These are phyloP conservation scores for Atrichornis clamosus DNA, from an alignment of 2,113 vertebrate species.

Conservation along the genomic window DNA sequence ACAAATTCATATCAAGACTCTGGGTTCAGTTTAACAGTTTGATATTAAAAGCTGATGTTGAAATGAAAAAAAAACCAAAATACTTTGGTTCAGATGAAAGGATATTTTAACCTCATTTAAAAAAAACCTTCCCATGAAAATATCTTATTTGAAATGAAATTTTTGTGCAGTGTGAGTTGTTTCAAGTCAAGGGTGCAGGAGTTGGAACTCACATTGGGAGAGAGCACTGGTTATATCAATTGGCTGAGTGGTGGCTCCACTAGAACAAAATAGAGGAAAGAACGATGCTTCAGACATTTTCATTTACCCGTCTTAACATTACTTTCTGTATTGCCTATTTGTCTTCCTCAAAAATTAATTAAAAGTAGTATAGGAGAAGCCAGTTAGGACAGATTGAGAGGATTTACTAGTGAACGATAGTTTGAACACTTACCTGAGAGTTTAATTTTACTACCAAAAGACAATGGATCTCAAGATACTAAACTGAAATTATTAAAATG, in stretches of 20 bases:
- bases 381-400: not conserved
- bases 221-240: accelerated
- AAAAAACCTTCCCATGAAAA: not conserved
- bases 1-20: not conserved
- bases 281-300: not conserved
- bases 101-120: not conserved
- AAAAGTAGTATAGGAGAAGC: not conserved
- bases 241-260: not conserved
- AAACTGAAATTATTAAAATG: not conserved
- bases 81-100: not conserved
- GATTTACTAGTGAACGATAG: not conserved
- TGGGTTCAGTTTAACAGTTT: not conserved
- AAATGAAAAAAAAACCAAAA: not conserved
- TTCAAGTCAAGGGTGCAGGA: not conserved
- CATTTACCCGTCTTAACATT: not conserved
- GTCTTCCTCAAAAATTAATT: not conserved
- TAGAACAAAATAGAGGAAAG: not conserved
- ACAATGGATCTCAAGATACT: not conserved
- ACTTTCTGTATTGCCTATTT: not conserved
- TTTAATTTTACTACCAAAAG: not conserved
- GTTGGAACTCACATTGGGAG: not conserved
- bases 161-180: not conserved
- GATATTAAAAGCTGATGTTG: not conserved
- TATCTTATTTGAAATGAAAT: not conserved
- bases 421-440: not conserved